A percentile compares a stretch with the other conserved stretches of the same genome.
Evolutionary conservation across 2,888 invertebrate genomes (phyloP).

Genomic region (Lepidochitona cinerea): DNA sequence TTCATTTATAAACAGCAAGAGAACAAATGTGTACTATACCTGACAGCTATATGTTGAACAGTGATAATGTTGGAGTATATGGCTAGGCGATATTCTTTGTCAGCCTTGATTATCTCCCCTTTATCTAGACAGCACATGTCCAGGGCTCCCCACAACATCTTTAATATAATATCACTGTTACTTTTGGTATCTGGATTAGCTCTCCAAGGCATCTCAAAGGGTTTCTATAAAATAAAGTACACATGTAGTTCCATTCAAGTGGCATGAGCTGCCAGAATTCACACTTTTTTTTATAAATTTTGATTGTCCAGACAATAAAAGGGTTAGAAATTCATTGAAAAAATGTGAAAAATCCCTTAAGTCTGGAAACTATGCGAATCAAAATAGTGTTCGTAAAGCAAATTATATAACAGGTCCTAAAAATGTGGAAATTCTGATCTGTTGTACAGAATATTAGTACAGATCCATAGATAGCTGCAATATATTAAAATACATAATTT

Average conservation of each 20-base stretch:
- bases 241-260: no score
- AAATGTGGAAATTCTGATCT: no score
- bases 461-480: no score
- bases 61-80: not conserved
- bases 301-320: not conserved
- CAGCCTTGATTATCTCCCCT: not conserved
- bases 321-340: not conserved
- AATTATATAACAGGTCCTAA: no score
- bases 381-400: no score
- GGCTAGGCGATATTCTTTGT: not conserved
- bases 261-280: no score
- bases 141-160: slow-evolving; percentile 38
- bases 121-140: slow-evolving; percentile 25
- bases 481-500: no score
- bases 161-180: slow-evolving; percentile 27
- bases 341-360: not conserved
- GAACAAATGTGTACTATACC: not conserved
- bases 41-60: not conserved
- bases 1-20: not conserved
- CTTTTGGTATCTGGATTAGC: slow-evolving; percentile 18
- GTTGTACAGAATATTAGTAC: no score
- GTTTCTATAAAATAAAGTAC: slow-evolving; percentile 25
- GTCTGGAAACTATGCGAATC: no score
- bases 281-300: no score
- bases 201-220: slow-evolving; percentile 36